Conservation (phyloP, 2,797 vertebrate species). For the Hydrolagus colliei region DNA sequence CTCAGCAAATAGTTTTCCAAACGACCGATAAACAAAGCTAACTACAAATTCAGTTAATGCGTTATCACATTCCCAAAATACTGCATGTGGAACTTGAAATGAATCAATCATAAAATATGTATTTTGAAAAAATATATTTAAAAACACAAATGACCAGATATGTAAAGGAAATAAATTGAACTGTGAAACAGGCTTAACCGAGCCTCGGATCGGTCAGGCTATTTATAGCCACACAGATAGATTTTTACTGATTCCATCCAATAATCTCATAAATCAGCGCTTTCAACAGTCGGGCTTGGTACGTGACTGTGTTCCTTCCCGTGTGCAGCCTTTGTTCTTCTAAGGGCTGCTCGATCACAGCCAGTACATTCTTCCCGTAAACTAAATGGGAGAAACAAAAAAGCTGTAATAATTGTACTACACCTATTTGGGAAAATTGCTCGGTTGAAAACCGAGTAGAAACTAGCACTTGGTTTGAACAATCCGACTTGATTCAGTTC, state of each 20-base stretch:
- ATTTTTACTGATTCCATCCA: slow-evolving; percentile 65
- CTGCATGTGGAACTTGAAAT: neutral
- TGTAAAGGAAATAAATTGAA: neutral
- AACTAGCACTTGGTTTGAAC: neutral
- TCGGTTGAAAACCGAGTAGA: slow-evolving; percentile 7
- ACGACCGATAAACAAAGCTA: neutral
- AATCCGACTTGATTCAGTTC: neutral
- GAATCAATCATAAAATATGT: neutral
- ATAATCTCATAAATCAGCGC: slow-evolving; percentile 80
- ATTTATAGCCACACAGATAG: neutral
- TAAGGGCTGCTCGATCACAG: slow-evolving; percentile 82
- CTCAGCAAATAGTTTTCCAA: neutral
- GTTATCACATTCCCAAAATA: neutral
- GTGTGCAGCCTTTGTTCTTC: slow-evolving; percentile 73
- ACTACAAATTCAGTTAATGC: neutral
- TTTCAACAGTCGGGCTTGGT: slow-evolving; percentile 80
- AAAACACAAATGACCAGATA: too few species aligned
- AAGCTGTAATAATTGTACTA: slow-evolving; percentile 33
- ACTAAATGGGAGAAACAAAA: slow-evolving; percentile 40
- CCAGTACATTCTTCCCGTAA: slow-evolving; percentile 72
- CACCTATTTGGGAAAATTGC: neutral
- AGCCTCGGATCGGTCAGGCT: neutral
- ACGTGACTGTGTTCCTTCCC: slow-evolving; percentile 87
- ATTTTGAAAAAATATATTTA: too few species aligned
- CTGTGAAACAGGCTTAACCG: neutral